Evolutionary conservation across 1,140 invertebrate species (phyloP).

Genomic region (Drosophila saltans): DNA sequence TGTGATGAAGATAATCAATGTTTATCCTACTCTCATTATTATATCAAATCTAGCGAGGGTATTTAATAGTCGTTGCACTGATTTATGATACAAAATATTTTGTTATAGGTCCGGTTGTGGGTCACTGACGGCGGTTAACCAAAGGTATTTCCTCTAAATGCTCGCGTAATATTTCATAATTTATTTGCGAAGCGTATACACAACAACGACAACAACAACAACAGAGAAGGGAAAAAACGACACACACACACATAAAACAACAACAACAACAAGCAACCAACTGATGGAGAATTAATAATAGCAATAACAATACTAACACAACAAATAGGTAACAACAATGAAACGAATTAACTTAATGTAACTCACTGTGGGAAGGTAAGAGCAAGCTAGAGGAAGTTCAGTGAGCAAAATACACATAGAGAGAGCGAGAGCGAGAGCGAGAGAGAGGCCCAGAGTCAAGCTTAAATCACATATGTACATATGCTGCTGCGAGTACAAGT

Average conservation of each 20-base stretch:
- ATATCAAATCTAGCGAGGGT: too few relatives aligned
- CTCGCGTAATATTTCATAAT: constrained; percentile 61
- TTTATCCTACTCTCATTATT: too few relatives aligned
- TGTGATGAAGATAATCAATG: too few relatives aligned
- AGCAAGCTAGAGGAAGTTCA: background rate
- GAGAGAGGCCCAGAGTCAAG: constrained; percentile 13
- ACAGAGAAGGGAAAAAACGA: background rate
- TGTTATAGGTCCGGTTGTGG: constrained; percentile 11
- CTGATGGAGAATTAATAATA: constrained; percentile 55
- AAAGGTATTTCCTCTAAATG: constrained; percentile 36
- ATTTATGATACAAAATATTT: constrained; percentile 18
- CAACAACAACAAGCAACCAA: constrained; percentile 6
- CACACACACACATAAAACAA: constrained; percentile 11
- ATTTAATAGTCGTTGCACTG: too few relatives aligned
- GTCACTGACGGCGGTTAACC: constrained; percentile 12
- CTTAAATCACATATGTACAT: constrained; percentile 14
- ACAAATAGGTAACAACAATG: constrained; percentile 38
- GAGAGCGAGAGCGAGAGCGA: background rate
- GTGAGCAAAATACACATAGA: background rate
- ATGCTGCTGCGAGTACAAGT: background rate
- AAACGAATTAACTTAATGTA: constrained; percentile 53
- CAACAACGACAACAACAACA: constrained; percentile 41
- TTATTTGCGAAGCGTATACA: constrained; percentile 61
- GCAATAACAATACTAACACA: constrained; percentile 34
- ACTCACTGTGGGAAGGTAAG: constrained; percentile 31